These are phyloP conservation scores for Oscheius sp. DNA, from an alignment of 2,888 invertebrate species.

Conservation along the genomic window DNA sequence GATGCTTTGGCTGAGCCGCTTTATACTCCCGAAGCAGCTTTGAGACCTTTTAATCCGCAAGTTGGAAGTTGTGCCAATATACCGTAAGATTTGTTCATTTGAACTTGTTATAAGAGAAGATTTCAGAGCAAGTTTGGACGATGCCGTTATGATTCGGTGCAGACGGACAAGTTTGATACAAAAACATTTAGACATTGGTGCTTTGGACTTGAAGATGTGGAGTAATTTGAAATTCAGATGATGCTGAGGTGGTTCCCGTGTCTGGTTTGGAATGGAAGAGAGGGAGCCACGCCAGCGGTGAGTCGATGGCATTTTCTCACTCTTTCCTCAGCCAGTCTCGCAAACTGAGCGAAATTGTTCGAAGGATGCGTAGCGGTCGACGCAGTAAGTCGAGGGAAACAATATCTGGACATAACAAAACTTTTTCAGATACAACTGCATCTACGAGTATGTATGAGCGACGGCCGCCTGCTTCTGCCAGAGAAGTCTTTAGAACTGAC, in stretches of 20 bases:
- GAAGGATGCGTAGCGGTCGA: slow-evolving; percentile 34
- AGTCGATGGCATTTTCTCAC: slow-evolving; percentile 45
- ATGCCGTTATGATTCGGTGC: slow-evolving; percentile 7
- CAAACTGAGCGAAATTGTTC: slow-evolving; percentile 44
- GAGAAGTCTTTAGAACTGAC: too few relatives aligned
- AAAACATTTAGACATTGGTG: slow-evolving; percentile 6
- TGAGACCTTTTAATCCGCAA: slow-evolving; percentile 62
- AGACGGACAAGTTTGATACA: slow-evolving; percentile 39
- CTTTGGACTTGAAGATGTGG: neutral
- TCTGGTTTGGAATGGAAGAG: slow-evolving; percentile 30
- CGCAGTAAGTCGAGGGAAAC: slow-evolving; percentile 25
- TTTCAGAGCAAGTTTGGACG: neutral
- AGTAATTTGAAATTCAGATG: too few relatives aligned
- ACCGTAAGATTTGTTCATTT: slow-evolving; percentile 28
- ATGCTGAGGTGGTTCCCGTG: slow-evolving; percentile 49
- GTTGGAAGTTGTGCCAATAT: slow-evolving; percentile 63
- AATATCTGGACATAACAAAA: neutral
- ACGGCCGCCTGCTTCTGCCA: slow-evolving; percentile 24
- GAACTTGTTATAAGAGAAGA: neutral
- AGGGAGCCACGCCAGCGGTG: slow-evolving; percentile 41
- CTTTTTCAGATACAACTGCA: slow-evolving; percentile 14
- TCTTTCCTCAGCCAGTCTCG: slow-evolving; percentile 39
- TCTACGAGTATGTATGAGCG: slow-evolving; percentile 9
- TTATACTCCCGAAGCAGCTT: slow-evolving; percentile 64
- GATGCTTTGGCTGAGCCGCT: slow-evolving; percentile 58